Evolutionary conservation across 2,888 invertebrate species (phyloP).

Genomic region (Blastobasis lacticolella): DNA sequence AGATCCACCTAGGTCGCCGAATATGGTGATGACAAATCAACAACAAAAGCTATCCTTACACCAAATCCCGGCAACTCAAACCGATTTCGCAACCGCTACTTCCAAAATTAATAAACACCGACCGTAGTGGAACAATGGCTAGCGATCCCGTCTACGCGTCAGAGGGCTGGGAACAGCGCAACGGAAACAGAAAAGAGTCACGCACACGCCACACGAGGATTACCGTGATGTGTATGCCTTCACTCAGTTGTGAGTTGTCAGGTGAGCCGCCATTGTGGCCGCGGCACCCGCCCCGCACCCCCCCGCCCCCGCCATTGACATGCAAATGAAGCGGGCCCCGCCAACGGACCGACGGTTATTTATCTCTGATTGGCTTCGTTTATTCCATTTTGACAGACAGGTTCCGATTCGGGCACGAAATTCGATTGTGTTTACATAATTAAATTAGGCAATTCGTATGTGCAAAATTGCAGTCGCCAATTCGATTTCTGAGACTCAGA

Average conservation of each 20-base stretch:
- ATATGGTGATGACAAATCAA: too few relatives aligned
- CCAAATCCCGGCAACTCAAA: too few relatives aligned
- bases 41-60: too few relatives aligned
- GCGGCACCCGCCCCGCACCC: slow-evolving; percentile 16
- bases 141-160: too few relatives aligned
- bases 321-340: slow-evolving; percentile 64
- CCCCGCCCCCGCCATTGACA: slow-evolving; percentile 47
- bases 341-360: slow-evolving; percentile 58
- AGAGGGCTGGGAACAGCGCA: too few relatives aligned
- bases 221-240: slow-evolving; percentile 14
- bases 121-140: too few relatives aligned
- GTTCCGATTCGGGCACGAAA: slow-evolving; percentile 54
- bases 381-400: slow-evolving; percentile 66
- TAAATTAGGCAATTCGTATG: slow-evolving; percentile 39
- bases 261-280: slow-evolving; percentile 46
- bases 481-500: slow-evolving; percentile 15
- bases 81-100: background rate
- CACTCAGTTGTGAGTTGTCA: slow-evolving; percentile 44
- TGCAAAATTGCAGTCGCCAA: slow-evolving; percentile 10
- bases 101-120: background rate
- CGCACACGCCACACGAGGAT: slow-evolving; percentile 5
- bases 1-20: too few relatives aligned
- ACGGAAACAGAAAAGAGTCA: slow-evolving; percentile 5
- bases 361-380: slow-evolving; percentile 70
- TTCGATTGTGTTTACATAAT: slow-evolving; percentile 47